Conservation (phyloP, 1,140 invertebrate genomes). For the Drosophila navojoa region DNA sequence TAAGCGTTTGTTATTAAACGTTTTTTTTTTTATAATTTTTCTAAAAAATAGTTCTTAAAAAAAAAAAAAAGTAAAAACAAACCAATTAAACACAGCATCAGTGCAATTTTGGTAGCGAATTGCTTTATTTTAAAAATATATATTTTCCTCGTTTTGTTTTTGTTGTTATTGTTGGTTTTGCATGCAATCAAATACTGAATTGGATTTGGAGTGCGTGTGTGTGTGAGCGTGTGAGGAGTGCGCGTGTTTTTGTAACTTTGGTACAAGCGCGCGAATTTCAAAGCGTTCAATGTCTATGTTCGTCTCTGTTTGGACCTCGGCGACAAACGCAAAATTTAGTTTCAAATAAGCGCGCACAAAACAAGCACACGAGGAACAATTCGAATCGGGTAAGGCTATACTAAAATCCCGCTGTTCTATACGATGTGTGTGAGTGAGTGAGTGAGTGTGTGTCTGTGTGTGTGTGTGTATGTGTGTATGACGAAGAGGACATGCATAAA, state of each 20-base stretch:
- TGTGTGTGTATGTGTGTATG: neutral
- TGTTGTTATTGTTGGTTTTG: conserved; percentile 31
- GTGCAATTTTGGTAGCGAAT: conserved; percentile 29
- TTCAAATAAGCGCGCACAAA: conserved; percentile 37
- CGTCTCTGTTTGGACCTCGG: conserved; percentile 4
- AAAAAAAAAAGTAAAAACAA: neutral
- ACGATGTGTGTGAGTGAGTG: too few relatives aligned
- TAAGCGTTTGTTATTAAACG: conserved; percentile 28
- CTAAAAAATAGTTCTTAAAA: neutral
- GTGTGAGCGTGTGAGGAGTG: conserved; percentile 27
- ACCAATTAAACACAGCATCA: neutral
- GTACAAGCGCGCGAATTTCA: conserved; percentile 36
- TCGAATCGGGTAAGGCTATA: neutral
- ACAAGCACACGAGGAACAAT: conserved; percentile 15
- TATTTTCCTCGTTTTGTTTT: conserved; percentile 24
- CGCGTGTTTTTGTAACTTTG: conserved; percentile 18
- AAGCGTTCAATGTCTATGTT: conserved; percentile 37
- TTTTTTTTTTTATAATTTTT: conserved; percentile 2
- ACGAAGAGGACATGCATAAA: conserved; percentile 32
- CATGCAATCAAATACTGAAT: conserved; percentile 6
- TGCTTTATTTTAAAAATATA: conserved; percentile 14
- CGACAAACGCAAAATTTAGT: conserved; percentile 6
- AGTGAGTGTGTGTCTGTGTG: neutral
- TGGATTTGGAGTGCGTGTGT: neutral
- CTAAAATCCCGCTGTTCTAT: neutral